phyloP scores from a whole-genome alignment of 1,140 invertebrate species.

The Portunus trituberculatus region DNA sequence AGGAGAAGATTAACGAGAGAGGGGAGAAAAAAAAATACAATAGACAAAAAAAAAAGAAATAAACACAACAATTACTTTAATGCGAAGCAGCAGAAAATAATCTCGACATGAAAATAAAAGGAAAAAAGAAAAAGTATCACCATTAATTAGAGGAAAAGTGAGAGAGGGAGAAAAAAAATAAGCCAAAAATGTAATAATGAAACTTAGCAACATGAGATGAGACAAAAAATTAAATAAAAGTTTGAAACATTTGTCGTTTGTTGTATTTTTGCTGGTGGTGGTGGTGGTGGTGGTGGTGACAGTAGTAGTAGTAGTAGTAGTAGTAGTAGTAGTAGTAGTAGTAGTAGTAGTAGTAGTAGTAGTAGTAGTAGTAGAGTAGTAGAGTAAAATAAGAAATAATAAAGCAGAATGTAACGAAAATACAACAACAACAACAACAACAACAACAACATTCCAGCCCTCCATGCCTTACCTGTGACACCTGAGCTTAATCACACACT shows the following conservation, averaged over 20 bases:
- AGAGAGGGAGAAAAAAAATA: not conserved
- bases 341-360: conserved; percentile 22
- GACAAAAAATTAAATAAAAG: not conserved
- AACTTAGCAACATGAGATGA: not conserved
- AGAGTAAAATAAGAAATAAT: not conserved
- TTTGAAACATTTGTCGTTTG: too few relatives aligned
- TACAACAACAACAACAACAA: too few relatives aligned
- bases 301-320: too few relatives aligned
- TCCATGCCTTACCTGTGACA: not conserved
- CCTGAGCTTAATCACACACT: not conserved
- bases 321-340: not conserved
- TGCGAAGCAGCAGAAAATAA: too few relatives aligned
- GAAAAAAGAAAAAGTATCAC: not conserved
- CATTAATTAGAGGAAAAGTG: not conserved
- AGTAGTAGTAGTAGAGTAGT: conserved; percentile 22
- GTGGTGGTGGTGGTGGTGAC: too few relatives aligned
- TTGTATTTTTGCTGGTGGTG: too few relatives aligned
- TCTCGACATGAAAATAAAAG: too few relatives aligned
- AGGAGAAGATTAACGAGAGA: not conserved
- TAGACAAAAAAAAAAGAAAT: not conserved
- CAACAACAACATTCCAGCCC: not conserved
- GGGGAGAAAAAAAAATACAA: too few relatives aligned
- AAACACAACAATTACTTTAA: too few relatives aligned
- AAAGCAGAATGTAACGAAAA: not conserved
- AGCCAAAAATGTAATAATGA: not conserved